phyloP scores from a whole-genome alignment of 2,888 invertebrate species.

The Dynastes tityus region DNA sequence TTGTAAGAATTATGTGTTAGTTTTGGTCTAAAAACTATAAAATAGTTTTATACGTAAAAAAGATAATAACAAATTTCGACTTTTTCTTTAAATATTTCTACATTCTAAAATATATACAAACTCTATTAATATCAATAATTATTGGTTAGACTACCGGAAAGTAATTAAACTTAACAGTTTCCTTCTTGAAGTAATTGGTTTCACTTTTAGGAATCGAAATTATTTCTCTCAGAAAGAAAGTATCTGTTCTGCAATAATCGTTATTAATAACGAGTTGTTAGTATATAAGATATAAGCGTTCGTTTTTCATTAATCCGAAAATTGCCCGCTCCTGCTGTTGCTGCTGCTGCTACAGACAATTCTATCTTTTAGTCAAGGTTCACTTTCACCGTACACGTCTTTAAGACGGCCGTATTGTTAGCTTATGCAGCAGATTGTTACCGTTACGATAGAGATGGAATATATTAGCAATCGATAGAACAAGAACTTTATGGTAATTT shows the following conservation, averaged over 20 bases:
- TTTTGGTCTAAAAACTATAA: too few relatives aligned
- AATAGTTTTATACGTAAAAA: too few relatives aligned
- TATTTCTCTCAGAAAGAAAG: slow-evolving; percentile 8
- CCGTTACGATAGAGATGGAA: slow-evolving; percentile 22
- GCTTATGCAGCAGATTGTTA: neutral
- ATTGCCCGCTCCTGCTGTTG: neutral
- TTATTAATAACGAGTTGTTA: slow-evolving; percentile 1
- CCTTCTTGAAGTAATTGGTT: slow-evolving; percentile 14
- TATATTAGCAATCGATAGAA: slow-evolving; percentile 10
- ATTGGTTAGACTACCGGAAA: neutral
- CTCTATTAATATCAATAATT: too few relatives aligned
- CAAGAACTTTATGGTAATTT: slow-evolving; percentile 36
- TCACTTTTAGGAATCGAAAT: slow-evolving; percentile 14
- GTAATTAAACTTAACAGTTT: neutral
- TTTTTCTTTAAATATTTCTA: too few relatives aligned
- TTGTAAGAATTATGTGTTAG: too few relatives aligned
- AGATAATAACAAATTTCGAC: too few relatives aligned
- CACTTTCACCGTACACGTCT: slow-evolving; percentile 16
- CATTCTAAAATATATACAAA: too few relatives aligned
- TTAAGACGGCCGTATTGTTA: neutral
- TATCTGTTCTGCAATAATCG: slow-evolving; percentile 4
- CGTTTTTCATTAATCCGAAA: neutral
- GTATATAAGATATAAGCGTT: neutral
- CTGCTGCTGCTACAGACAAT: slow-evolving; percentile 6
- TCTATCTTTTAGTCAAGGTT: slow-evolving; percentile 26